These are phyloP conservation scores for Phthorimaea operculella DNA, from an alignment of 1,140 invertebrate species.

Conservation along the genomic window DNA sequence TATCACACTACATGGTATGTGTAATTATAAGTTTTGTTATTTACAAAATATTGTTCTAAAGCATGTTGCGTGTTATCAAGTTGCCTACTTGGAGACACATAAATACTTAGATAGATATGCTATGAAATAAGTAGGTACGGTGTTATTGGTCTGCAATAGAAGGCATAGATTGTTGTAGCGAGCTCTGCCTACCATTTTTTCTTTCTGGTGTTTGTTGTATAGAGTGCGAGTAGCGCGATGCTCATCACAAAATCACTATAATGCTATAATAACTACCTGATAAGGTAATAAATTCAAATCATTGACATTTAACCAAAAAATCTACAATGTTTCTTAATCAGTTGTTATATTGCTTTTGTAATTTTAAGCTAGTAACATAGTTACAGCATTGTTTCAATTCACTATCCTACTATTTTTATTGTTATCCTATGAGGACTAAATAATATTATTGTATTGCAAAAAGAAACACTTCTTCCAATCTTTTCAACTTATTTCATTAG, in stretches of 20 bases:
- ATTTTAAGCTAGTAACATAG: slow-evolving; percentile 1
- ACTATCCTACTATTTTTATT: not conserved
- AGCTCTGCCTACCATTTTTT: not conserved
- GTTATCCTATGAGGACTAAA: no score
- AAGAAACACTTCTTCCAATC: not conserved
- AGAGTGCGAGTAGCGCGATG: not conserved
- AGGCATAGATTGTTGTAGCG: not conserved
- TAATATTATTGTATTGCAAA: no score
- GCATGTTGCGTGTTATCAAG: slow-evolving; percentile 45
- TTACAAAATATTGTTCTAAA: slow-evolving; percentile 39
- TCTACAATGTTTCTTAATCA: no score
- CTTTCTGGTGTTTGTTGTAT: not conserved
- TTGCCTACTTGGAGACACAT: slow-evolving; percentile 2
- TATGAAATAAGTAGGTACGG: slow-evolving; percentile 3
- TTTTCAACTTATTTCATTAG: not conserved
- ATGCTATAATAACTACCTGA: no score
- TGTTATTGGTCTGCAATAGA: slow-evolving; percentile 13
- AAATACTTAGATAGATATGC: slow-evolving; percentile 2
- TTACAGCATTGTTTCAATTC: not conserved
- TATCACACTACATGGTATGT: slow-evolving; percentile 21
- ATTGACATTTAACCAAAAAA: no score
- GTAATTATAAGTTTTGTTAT: slow-evolving; percentile 31
- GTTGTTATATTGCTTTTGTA: not conserved
- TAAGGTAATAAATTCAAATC: no score
- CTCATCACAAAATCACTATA: not conserved